Conservation (phyloP, 2,888 invertebrate genomes). For the Ophonus ardosiacus region DNA sequence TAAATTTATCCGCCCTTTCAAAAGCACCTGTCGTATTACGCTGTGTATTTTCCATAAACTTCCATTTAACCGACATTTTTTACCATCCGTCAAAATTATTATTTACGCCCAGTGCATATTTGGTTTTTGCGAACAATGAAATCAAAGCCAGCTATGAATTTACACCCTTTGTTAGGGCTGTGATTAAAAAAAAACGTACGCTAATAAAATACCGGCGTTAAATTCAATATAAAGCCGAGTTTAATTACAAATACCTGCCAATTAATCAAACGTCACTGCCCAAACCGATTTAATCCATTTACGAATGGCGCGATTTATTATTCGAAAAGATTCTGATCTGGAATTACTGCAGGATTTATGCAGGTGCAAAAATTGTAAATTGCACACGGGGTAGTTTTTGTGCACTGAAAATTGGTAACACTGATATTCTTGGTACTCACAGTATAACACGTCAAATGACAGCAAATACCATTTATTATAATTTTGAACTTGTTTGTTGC, state of each 20-base stretch:
- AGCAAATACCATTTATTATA: no score
- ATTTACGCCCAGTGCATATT: neutral
- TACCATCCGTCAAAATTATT: neutral
- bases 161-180: slow-evolving; percentile 15
- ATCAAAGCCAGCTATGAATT: neutral
- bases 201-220: slow-evolving; percentile 38
- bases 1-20: neutral
- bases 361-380: slow-evolving; percentile 3
- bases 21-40: neutral
- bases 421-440: no score
- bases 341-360: slow-evolving; percentile 3
- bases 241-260: slow-evolving; percentile 49
- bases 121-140: slow-evolving; percentile 24
- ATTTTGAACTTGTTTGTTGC: no score
- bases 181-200: slow-evolving; percentile 21
- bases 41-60: neutral
- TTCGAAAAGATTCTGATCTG: slow-evolving; percentile 30
- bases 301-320: slow-evolving; percentile 46
- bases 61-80: neutral
- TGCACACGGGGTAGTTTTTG: neutral
- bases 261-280: slow-evolving; percentile 50
- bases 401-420: no score
- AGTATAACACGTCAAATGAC: no score
- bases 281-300: slow-evolving; percentile 47
- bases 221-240: slow-evolving; percentile 50